Conservation (phyloP, 1,140 invertebrate species). For the Leguminivora glycinivorella region DNA sequence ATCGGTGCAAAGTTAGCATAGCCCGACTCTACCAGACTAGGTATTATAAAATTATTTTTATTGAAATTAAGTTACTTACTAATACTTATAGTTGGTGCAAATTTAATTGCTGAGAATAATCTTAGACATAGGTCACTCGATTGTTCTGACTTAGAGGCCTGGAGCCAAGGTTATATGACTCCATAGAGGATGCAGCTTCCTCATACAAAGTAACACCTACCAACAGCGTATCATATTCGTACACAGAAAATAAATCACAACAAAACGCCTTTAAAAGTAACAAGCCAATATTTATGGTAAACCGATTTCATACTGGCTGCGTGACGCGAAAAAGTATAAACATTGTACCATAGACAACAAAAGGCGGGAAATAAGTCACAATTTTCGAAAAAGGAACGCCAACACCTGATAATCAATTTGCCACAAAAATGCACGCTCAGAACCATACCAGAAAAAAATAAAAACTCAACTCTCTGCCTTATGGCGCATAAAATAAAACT, state of each 20-base stretch:
- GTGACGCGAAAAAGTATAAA: constrained; percentile 20
- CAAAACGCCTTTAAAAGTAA: constrained; percentile 17
- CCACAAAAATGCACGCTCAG: constrained; percentile 23
- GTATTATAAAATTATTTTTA: too few relatives aligned
- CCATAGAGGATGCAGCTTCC: not conserved
- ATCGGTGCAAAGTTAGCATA: too few relatives aligned
- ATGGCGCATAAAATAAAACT: not conserved
- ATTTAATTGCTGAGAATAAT: too few relatives aligned
- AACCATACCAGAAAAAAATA: not conserved
- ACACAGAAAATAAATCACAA: constrained; percentile 10
- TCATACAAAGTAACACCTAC: constrained; percentile 7
- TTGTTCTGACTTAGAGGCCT: not conserved
- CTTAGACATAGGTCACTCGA: too few relatives aligned
- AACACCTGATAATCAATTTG: constrained; percentile 27
- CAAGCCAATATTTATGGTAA: constrained; percentile 24
- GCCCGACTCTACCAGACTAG: too few relatives aligned
- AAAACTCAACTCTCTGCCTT: not conserved
- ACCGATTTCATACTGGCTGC: constrained; percentile 24
- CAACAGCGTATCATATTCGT: constrained; percentile 8
- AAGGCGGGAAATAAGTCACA: constrained; percentile 26
- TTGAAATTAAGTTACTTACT: too few relatives aligned
- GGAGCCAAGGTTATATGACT: too few relatives aligned
- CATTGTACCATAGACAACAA: constrained; percentile 23
- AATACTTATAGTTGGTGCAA: too few relatives aligned
- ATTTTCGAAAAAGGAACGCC: constrained; percentile 26